Percentiles rank a stretch among this genome's conserved stretches.
These are phyloP conservation scores for Nemurella pictetii DNA, from an alignment of 2,888 invertebrate species.

Conservation along the genomic window DNA sequence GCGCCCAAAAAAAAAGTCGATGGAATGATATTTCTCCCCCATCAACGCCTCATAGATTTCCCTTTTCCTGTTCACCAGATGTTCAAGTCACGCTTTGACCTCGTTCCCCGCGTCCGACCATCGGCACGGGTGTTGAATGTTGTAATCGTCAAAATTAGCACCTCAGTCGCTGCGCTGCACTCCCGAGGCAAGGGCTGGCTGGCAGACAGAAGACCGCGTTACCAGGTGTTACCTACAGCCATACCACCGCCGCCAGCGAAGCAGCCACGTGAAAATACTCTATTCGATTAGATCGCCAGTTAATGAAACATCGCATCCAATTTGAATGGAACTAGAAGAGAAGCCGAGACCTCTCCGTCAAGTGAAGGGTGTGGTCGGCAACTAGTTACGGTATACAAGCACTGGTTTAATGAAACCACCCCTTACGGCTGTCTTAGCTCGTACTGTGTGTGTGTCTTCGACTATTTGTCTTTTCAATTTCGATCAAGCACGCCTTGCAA, in stretches of 20 bases:
- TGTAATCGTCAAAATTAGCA: constrained; percentile 2
- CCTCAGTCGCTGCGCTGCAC: neutral
- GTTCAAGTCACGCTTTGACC: constrained; percentile 25
- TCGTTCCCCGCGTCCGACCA: neutral
- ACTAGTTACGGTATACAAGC: neutral
- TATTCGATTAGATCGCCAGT: constrained; percentile 19
- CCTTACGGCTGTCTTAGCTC: neutral
- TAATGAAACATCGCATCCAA: constrained; percentile 47
- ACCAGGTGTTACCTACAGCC: neutral
- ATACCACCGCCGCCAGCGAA: neutral
- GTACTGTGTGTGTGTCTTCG: neutral
- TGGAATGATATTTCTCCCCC: constrained; percentile 26
- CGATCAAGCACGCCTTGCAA: constrained; percentile 8
- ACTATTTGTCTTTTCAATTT: constrained; percentile 14
- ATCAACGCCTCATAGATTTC: constrained; percentile 10
- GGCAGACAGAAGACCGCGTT: neutral
- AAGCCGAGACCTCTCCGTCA: constrained; percentile 2
- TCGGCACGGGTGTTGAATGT: neutral
- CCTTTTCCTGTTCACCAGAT: constrained; percentile 16
- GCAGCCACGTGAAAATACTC: constrained; percentile 4
- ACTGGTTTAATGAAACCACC: constrained; percentile 6
- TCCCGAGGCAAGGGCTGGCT: neutral
- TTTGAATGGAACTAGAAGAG: constrained; percentile 23
- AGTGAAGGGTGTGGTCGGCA: constrained; percentile 14
- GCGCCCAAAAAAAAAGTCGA: neutral